A percentile compares a stretch with the other conserved stretches of the same genome.
Conservation (phyloP, 2,797 vertebrate genomes). For the Harpagifer antarcticus region DNA sequence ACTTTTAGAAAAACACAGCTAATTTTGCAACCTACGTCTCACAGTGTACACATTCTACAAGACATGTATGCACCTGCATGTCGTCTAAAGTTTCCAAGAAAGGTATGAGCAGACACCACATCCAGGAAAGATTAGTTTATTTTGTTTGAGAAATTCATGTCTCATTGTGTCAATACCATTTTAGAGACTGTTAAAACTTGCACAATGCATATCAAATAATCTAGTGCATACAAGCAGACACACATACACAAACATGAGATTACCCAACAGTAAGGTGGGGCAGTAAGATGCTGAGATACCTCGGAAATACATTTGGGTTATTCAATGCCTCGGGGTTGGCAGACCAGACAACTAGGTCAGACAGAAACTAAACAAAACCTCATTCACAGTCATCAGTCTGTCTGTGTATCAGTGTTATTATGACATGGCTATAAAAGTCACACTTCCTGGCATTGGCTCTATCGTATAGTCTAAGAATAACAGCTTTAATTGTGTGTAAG, state of each 20-base stretch:
- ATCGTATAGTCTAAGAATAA: not conserved
- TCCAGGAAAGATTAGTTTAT: constrained; percentile 11
- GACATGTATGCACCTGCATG: constrained; percentile 41
- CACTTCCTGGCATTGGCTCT: not conserved
- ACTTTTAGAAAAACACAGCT: not conserved
- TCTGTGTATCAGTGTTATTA: constrained; percentile 54
- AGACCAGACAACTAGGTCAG: constrained; percentile 80
- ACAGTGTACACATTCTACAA: not conserved
- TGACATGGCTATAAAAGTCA: constrained; percentile 48
- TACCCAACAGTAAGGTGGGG: constrained; percentile 43
- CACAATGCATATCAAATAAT: not conserved
- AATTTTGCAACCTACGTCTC: not conserved
- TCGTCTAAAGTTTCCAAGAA: not conserved
- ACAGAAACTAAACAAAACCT: constrained; percentile 83
- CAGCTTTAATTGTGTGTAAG: constrained; percentile 2
- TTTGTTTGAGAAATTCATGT: not conserved
- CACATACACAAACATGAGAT: constrained; percentile 23
- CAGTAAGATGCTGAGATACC: constrained; percentile 44
- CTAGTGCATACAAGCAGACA: not conserved
- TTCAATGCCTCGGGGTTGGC: constrained; percentile 63
- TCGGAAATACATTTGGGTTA: constrained; percentile 71
- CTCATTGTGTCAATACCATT: not conserved
- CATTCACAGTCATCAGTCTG: constrained; percentile 66
- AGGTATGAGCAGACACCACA: not conserved
- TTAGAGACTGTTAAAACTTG: constrained; percentile 5